Conservation (phyloP, 2,797 vertebrate genomes). For the Microctenopoma steveboyesi region DNA sequence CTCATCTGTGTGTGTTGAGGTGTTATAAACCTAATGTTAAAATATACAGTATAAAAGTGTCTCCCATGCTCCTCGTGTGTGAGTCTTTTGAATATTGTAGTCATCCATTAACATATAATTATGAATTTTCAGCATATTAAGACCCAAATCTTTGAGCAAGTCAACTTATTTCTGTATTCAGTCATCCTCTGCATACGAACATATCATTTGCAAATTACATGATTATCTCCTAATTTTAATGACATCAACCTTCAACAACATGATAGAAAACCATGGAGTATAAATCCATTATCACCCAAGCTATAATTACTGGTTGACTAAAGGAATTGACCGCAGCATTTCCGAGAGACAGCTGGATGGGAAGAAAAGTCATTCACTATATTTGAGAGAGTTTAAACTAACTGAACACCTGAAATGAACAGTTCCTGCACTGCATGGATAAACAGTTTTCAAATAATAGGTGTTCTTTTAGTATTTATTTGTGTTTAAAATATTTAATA, state of each 20-base stretch:
- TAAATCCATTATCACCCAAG: conserved; percentile 57
- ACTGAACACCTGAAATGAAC: conserved; percentile 8
- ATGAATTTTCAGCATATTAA: conserved; percentile 41
- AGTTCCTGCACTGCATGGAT: neutral
- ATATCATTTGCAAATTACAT: conserved; percentile 50
- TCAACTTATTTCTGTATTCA: conserved; percentile 31
- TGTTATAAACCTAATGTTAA: conserved; percentile 14
- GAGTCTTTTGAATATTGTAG: conserved; percentile 15
- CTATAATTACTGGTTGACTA: conserved; percentile 50
- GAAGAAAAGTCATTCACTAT: neutral
- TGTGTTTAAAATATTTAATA: neutral
- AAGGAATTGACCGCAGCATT: conserved; percentile 46
- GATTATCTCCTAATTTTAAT: conserved; percentile 41
- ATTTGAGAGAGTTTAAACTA: neutral
- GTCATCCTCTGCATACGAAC: conserved; percentile 25
- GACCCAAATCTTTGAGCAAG: conserved; percentile 38
- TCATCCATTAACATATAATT: conserved; percentile 48
- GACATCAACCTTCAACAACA: conserved; percentile 27
- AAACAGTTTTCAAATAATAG: neutral
- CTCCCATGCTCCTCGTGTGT: neutral
- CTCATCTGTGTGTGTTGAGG: neutral
- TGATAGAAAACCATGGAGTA: conserved; percentile 32
- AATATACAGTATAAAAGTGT: neutral
- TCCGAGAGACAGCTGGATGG: conserved; percentile 24
- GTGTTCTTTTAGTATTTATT: neutral